Evolutionary conservation across 2,797 vertebrate genomes (phyloP).

Genomic region (Mormyrus hasselquistii): DNA sequence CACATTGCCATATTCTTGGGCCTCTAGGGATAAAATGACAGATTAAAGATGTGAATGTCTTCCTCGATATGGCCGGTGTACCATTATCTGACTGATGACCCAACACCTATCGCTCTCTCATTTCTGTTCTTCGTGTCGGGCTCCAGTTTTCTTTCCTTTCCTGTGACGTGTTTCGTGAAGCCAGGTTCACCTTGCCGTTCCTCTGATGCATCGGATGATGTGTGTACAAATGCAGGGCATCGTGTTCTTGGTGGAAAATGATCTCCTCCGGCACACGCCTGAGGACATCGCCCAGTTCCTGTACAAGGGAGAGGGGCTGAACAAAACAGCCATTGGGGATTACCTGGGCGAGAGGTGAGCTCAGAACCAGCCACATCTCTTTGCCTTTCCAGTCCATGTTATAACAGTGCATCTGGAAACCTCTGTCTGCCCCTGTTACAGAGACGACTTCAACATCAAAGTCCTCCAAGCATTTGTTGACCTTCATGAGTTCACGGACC

Average conservation of each 20-base stretch:
- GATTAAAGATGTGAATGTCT: not conserved
- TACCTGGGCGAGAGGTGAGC: constrained; percentile 79
- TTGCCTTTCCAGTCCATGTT: not conserved
- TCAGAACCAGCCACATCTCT: not conserved
- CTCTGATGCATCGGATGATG: not conserved
- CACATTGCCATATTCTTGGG: not conserved
- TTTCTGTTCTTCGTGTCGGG: not conserved
- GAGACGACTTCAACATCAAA: constrained; percentile 86
- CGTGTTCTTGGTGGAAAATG: constrained; percentile 84
- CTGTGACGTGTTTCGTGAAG: not conserved
- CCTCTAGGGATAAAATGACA: not conserved
- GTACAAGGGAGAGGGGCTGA: constrained; percentile 91
- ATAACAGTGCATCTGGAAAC: not conserved
- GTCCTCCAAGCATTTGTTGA: constrained; percentile 89
- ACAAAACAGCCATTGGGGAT: constrained; percentile 91
- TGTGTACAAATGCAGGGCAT: constrained; percentile 66
- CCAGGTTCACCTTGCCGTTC: not conserved
- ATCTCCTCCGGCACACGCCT: constrained; percentile 76
- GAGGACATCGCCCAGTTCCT: constrained; percentile 88
- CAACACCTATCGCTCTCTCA: not conserved
- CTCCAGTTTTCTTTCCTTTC: not conserved
- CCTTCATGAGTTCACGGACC: constrained; percentile 84
- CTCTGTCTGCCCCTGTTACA: constrained; percentile 31
- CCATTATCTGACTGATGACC: not conserved
- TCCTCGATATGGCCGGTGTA: not conserved